A percentile compares a stretch with the other conserved stretches of the same genome.
Conservation (phyloP, 1,140 invertebrate species). For the Drosophila sp. region DNA sequence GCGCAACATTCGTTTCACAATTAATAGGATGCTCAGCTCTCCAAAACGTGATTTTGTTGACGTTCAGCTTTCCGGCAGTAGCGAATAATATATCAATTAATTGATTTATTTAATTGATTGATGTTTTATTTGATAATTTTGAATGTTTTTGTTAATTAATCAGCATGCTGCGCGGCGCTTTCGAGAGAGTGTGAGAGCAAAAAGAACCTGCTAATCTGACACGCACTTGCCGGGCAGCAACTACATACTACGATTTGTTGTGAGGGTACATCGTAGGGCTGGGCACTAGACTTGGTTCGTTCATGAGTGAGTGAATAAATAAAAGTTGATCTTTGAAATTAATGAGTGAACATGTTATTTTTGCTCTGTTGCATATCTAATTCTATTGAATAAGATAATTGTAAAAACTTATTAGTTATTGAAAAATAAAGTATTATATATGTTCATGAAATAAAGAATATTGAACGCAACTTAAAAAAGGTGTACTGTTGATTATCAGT, state of each 20-base stretch:
- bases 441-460: too few species aligned
- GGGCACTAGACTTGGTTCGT: too few species aligned
- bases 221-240: conserved; percentile 50
- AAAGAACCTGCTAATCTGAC: conserved; percentile 41
- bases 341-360: too few species aligned
- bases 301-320: too few species aligned
- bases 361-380: too few species aligned
- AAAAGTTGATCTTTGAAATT: too few species aligned
- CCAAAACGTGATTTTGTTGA: neutral
- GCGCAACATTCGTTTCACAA: conserved; percentile 70
- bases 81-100: conserved; percentile 13
- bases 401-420: too few species aligned
- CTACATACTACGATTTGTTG: conserved; percentile 38
- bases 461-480: too few species aligned
- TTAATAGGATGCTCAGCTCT: conserved; percentile 31
- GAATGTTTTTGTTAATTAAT: conserved; percentile 59
- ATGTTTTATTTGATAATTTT: conserved; percentile 70
- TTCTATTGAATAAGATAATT: too few species aligned
- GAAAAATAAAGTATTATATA: too few species aligned
- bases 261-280: conserved; percentile 12
- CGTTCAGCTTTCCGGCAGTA: neutral
- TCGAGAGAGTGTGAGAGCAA: conserved; percentile 2
- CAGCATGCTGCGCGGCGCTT: conserved; percentile 61
- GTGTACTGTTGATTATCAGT: too few species aligned
- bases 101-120: conserved; percentile 24